These are phyloP conservation scores for Globodera rostochiensis DNA, from an alignment of 1,140 invertebrate genomes.

Conservation along the genomic window DNA sequence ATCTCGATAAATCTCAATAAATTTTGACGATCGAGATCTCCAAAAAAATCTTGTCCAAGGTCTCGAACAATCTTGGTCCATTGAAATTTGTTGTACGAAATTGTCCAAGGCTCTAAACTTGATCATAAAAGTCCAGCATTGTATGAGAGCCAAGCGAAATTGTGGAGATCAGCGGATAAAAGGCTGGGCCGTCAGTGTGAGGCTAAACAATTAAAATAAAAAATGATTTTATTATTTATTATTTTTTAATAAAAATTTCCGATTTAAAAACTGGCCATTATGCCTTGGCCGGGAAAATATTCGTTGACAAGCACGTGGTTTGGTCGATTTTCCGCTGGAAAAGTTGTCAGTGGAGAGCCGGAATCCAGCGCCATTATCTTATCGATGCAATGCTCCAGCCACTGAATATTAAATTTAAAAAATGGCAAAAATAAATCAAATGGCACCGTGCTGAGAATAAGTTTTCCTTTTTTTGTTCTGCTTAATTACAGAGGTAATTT, in stretches of 20 bases:
- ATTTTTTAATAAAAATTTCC: not conserved
- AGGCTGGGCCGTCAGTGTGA: constrained; percentile 90
- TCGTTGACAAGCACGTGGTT: constrained; percentile 97
- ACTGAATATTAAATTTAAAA: constrained; percentile 6
- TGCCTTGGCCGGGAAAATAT: constrained; percentile 87
- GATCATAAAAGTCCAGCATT: constrained; percentile 80
- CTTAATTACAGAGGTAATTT: too few species aligned
- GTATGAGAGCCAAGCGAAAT: constrained; percentile 87
- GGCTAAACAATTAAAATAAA: constrained; percentile 70
- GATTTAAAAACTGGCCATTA: constrained; percentile 72
- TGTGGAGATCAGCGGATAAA: constrained; percentile 87
- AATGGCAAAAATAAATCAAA: not conserved
- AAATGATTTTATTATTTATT: not conserved
- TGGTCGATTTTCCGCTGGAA: constrained; percentile 74
- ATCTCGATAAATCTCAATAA: too few species aligned
- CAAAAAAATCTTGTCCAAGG: too few species aligned
- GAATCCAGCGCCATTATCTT: constrained; percentile 17
- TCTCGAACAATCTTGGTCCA: constrained; percentile 14
- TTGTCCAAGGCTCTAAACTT: not conserved
- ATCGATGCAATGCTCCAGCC: constrained; percentile 21
- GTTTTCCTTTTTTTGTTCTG: not conserved
- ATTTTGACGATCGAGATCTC: too few species aligned
- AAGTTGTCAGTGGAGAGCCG: constrained; percentile 64
- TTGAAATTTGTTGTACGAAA: constrained; percentile 33
- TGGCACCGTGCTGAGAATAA: not conserved